Conservation (phyloP, 2,113 vertebrate species). For the Myrmecophaga tridactyla region DNA sequence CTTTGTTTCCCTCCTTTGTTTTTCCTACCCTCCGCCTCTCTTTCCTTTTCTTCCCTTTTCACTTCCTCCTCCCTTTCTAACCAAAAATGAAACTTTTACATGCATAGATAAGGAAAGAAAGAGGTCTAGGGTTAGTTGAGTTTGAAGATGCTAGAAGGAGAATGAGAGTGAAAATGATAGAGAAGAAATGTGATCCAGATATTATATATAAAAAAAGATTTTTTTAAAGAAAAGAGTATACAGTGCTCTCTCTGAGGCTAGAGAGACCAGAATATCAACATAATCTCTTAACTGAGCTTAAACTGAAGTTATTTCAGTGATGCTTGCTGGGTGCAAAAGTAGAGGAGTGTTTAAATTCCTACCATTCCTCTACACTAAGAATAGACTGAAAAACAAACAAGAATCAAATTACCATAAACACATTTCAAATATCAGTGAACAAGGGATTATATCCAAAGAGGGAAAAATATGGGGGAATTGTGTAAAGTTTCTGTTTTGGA, state of each 20-base stretch:
- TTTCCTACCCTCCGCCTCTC: no score
- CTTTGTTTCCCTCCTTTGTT: no score
- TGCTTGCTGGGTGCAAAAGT: background rate
- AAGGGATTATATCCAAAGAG: background rate
- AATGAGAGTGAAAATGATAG: background rate
- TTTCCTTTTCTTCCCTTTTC: no score
- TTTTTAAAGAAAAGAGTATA: background rate
- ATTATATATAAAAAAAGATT: background rate
- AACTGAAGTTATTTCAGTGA: background rate
- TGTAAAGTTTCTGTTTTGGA: background rate
- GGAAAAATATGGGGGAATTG: background rate
- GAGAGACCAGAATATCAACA: background rate
- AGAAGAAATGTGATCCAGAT: background rate
- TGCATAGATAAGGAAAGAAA: background rate
- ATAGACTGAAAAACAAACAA: constrained; percentile 52
- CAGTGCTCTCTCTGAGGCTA: background rate
- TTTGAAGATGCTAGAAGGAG: background rate
- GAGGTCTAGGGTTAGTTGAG: background rate
- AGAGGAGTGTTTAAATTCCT: constrained; percentile 47
- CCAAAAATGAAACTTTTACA: background rate
- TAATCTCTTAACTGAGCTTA: background rate
- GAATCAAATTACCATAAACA: constrained; percentile 38
- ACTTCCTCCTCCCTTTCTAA: background rate
- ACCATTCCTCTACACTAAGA: constrained; percentile 26
- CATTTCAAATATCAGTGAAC: constrained; percentile 22